Base-by-base conservation (phyloP, 1,140 invertebrate genomes). In the Plectrocnemia conspersa region DNA sequence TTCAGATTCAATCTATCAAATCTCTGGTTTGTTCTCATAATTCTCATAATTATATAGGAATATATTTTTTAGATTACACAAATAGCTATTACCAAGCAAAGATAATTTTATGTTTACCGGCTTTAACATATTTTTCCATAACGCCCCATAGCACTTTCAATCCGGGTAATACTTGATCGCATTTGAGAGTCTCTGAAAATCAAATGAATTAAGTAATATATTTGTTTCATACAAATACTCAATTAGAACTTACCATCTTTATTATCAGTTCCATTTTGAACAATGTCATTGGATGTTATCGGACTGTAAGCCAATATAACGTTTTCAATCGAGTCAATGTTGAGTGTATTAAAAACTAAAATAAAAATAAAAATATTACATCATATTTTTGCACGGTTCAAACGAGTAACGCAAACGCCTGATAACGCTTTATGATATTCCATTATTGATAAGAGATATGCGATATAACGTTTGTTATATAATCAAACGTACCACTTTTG, bases 101-200 rank as follows among this genome's bases (percentile, higher is more conserved):
- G n/a, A n/a, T n/a, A 22, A 13, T 25, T 18, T 25, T 46, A 45
- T 23, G 42, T 42, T 80, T 79, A 62, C 81, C 80, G 53, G 76
- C 65, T 52, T 80, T 72, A 0, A 86, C 81, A 59, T 85, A 82
- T 19, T 80, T 74, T 68, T 93, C 88, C 16, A 92, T 64, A 1
- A 79, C 77, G 27, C 65, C 71, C 91, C 91, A 93, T 27, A 89
- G 72, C 10, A 78, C 73, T 68, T 88, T 78, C 16, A 91, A 77
- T 0, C 79, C 78, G 2, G 77, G 72, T 27, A 90, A 63, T 55
- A 81, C 72, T 46, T 73, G 74, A 52, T 78, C 80, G 62, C 66
- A 77, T 50, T 72, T 77, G n/a, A 66, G 62, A 6, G 6, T 18
- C 3, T 38, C n/a, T n/a, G n/a, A n/a, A n/a, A n/a, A n/a, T n/a